Conservation (phyloP, 1,140 invertebrate species). For the Glossosoma conforme region DNA sequence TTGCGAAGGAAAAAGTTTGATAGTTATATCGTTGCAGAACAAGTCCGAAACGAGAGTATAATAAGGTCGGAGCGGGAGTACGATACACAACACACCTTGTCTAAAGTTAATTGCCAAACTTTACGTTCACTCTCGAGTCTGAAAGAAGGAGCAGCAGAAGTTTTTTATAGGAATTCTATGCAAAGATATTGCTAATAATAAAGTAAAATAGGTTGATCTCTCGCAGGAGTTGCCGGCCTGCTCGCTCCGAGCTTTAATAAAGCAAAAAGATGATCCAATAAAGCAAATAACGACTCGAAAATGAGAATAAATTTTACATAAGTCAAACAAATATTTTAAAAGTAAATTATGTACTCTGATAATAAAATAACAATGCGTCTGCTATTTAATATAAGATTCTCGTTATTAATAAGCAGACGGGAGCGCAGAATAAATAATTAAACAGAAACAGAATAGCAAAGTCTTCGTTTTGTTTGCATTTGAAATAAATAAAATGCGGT, state of each 20-base stretch:
- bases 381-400: too few species aligned
- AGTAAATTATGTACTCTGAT: too few species aligned
- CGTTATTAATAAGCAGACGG: too few species aligned
- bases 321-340: too few species aligned
- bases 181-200: slow-evolving; percentile 27
- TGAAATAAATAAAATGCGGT: too few species aligned
- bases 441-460: too few species aligned
- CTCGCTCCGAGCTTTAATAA: slow-evolving; percentile 9
- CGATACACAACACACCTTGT: slow-evolving; percentile 16
- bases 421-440: too few species aligned
- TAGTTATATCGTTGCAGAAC: neutral
- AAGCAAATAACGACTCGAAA: slow-evolving; percentile 9
- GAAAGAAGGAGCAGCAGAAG: slow-evolving; percentile 17
- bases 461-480: too few species aligned
- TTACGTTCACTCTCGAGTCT: slow-evolving; percentile 5
- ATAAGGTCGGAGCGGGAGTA: neutral
- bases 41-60: neutral
- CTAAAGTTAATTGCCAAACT: slow-evolving; percentile 24
- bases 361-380: too few species aligned
- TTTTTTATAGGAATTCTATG: slow-evolving; percentile 25
- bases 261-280: slow-evolving; percentile 13
- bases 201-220: slow-evolving; percentile 23
- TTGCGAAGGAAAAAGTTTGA: slow-evolving; percentile 1
- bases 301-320: neutral
- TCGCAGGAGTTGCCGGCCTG: neutral